Base-by-base conservation (phyloP, 2,113 vertebrate species). In the Sturnira hondurensis region DNA sequence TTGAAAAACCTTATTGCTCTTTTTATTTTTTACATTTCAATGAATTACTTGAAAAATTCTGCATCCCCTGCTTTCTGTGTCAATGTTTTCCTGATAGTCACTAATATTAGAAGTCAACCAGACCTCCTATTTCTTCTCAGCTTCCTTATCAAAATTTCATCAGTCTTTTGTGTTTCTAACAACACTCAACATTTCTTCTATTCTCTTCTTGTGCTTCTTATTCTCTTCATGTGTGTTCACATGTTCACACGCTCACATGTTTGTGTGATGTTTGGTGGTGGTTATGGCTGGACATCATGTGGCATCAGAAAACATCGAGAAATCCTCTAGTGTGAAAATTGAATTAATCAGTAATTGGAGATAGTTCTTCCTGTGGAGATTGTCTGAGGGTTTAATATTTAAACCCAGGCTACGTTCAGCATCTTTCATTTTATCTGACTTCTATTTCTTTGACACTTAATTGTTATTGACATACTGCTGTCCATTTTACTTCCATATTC, bases 361-460 rank as follows among this genome's bases (percentile, higher is more conserved):
- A 47, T 45, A 45, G 7, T 7, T 13, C n/a, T 70, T 85, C 33
- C 33, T 76, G 47, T 80, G 47, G 61, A 63, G 36, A 56, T 73
- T 63, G 7, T 81, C 54, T 56, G 50, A 86, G 14, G 36, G 16
- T 4, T 80, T 73, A 61, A 24, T 58, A 93, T 82, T 77, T 73
- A 88, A 92, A 68, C 22, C 14, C 19, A 84, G 15, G 31, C 16
- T 52, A 54, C 28, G 31, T 5, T 96, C 8, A 84, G 84, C 84
- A 93, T 85, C 20, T 87, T 92, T 86, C 11, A 38, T 89, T 97
- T 96, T 94, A 96, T 68, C 26, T 61, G 26, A 90, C 85, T 94
- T 95, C 22, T 76, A 61, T 73, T 74, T 36, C 54, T 91, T 91
- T 90, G 85, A 68, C 36, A 56, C 19, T 94, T 92, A 92, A 65